Conservation (phyloP, 2,888 invertebrate species). For the Eupithecia vulgata region DNA sequence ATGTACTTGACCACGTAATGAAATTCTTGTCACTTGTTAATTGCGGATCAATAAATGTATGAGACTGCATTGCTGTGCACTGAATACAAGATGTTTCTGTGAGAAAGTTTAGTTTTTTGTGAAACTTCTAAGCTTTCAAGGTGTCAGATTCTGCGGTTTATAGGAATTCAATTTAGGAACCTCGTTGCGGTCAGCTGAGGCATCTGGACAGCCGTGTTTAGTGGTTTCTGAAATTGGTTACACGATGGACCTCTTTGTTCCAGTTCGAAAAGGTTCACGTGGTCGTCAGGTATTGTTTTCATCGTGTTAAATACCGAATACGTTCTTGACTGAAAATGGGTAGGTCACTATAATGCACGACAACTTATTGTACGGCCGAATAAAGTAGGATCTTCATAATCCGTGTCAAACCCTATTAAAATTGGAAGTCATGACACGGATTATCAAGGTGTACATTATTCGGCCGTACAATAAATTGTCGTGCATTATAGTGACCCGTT, state of each 20-base stretch:
- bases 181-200: slow-evolving; percentile 28
- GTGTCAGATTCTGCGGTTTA: slow-evolving; percentile 31
- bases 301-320: background rate
- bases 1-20: slow-evolving; percentile 25
- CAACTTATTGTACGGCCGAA: too few species aligned
- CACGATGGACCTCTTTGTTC: slow-evolving; percentile 10
- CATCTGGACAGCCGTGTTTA: slow-evolving; percentile 18
- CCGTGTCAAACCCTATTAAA: too few species aligned
- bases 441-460: too few species aligned
- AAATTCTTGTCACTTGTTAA: slow-evolving; percentile 37
- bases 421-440: too few species aligned
- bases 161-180: slow-evolving; percentile 25
- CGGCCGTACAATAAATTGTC: too few species aligned
- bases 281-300: background rate
- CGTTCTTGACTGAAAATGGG: background rate
- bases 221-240: slow-evolving; percentile 26
- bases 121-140: slow-evolving; percentile 24
- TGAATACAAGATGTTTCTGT: slow-evolving; percentile 29
- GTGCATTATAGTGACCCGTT: too few species aligned
- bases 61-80: slow-evolving; percentile 27
- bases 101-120: slow-evolving; percentile 35
- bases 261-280: background rate
- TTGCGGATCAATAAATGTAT: slow-evolving; percentile 33
- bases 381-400: too few species aligned
- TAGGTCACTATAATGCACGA: too few species aligned